Base-by-base conservation (phyloP, 2,888 invertebrate species). In the Selenia dentaria region DNA sequence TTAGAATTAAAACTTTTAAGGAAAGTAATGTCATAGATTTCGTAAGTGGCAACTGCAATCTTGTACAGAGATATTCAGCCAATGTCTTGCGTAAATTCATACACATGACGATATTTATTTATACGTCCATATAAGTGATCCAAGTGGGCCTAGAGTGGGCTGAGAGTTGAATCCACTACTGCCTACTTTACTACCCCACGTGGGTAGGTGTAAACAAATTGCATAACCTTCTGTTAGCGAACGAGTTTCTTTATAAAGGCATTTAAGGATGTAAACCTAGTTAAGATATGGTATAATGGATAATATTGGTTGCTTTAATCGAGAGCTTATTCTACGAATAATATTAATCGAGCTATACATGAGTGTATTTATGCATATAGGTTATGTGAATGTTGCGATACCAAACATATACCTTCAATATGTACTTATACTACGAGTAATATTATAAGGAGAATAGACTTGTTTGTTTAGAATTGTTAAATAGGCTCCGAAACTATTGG, bases 61-160 rank as follows among this genome's bases (percentile, higher is more conserved):
- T 1, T 5, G 14, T 6, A 6, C 10, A 6, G 34, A 51, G 24
- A 26, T 42, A 44, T 37, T 10, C 25, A 25, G 43, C 39, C 39
- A 36, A 61, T 63, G 41, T 42, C 31, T 49, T 64, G 50, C 61
- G 63, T 55, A 63, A 67, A 65, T 64, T 47, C 51, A 29, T 28
- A 14, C n/a, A n/a, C n/a, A n/a, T n/a, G n/a, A n/a, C 18, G 38
- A 43, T 67, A 62, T 63, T 64, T 46, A 47, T 47, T 65, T 60
- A 66, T 64, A 64, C 61, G 55, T 47, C 74, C 75, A 70, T 74
- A 73, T 76, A 70, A 45, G 64, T 51, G 8, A 32, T 42, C 46
- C 57, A 64, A 66, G 79, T 80, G 76, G 81, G 80, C 63, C 54
- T 38, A 32, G 64, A 68, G 75, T 76, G 75, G 79, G 80, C 42